Base-by-base conservation (phyloP, 1,140 invertebrate species). In the Pinna nobilis region DNA sequence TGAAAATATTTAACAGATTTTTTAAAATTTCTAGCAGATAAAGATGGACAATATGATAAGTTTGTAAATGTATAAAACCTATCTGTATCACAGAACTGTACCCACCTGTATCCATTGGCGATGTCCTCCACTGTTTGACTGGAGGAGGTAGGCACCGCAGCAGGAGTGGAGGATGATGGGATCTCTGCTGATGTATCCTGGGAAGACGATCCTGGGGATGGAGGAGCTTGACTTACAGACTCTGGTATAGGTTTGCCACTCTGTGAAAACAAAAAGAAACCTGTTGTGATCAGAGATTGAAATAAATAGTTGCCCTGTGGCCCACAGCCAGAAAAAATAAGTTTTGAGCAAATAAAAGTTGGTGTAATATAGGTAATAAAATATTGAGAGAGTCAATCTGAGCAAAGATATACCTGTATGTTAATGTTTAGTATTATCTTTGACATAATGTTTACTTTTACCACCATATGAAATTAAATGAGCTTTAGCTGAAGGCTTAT, bases 51-150 rank as follows among this genome's bases (percentile, higher is more conserved):
- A n/a, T n/a, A n/a, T n/a, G n/a, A n/a, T n/a, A n/a, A n/a, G n/a
- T n/a, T n/a, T n/a, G n/a, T n/a, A n/a, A n/a, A n/a, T n/a, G n/a
- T n/a, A n/a, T n/a, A n/a, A n/a, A n/a, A n/a, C n/a, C n/a, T n/a
- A n/a, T n/a, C n/a, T n/a, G n/a, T n/a, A n/a, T n/a, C n/a, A n/a
- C n/a, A n/a, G n/a, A n/a, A n/a, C n/a, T 60, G 6, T 20, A 51
- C 59, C 15, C 74, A 88, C 86, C 86, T 85, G 80, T 87, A 88
- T 15, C 87, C 87, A 72, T 85, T 85, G 23, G 84, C 87, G 2
- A 88, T 87, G 57, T 88, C 86, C 32, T 88, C 86, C 15, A 76
- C 77, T 15, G 82, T 65, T 55, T 86, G 83, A 25, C 69, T 66
- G 30, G 77, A 76, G 30, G 75, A 76, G 3, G 79, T 61, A 18